Base-by-base conservation (phyloP, 1,140 invertebrate genomes). In the Drosophila kanapiae region DNA sequence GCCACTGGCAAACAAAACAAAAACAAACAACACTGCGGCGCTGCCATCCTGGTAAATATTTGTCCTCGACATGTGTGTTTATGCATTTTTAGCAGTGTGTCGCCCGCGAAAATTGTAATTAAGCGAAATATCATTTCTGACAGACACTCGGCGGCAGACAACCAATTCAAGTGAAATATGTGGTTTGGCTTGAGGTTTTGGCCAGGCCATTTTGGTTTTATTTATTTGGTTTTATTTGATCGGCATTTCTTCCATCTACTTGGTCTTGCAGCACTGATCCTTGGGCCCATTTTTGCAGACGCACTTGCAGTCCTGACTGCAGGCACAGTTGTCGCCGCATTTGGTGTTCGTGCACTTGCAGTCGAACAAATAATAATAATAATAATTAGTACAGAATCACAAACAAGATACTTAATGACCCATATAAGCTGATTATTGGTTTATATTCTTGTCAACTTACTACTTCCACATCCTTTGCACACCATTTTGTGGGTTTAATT, bases 241-340 rank as follows among this genome's bases (percentile, higher is more conserved):
- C 8, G 6, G n/a, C 33, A 4, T 23, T 59, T 45, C 31, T 37
- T 40, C 35, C 3, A 31, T n/a, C 64, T 67, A 70, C 38, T 86
- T 86, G 31, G 59, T 75, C 51, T 47, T 78, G 69, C 84, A 88
- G 42, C 85, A 84, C 71, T 88, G 58, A 13, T 80, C 84, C 84
- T 88, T 88, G 56, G 58, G 65, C 31, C 81, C 78, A 4, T 70
- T 69, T 16, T 88, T 88, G 51, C 84, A 88, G 10, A 69, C 77
- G 56, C 84, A 88, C 18, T 78, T 83, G 43, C 84, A 88, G 29
- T 88, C 77, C 64, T 81, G 29, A 14, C 47, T 81, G 57, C 85
- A 90, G 23, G 72, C 47, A 31, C 84, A 88, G 29, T 90, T 88
- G 67, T 88, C 85, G 10, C 85, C 85, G 63, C 84, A 88, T 69